Percentiles rank a stretch among this genome's conserved stretches.
Conservation (phyloP, 2,797 vertebrate genomes). For the Siniperca obscura region DNA sequence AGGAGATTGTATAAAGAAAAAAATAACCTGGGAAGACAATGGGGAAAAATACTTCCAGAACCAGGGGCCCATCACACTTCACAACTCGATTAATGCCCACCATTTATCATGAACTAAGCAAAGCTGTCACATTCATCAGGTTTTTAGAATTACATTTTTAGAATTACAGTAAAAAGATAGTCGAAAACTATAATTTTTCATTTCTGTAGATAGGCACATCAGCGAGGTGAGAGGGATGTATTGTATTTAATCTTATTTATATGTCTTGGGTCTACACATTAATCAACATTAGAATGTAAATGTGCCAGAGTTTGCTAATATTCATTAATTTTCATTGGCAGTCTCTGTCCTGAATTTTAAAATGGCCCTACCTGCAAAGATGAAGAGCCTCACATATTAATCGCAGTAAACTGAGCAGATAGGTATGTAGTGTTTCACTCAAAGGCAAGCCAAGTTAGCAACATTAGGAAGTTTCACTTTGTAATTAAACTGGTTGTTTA, state of each 20-base stretch:
- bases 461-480: slow-evolving; percentile 15
- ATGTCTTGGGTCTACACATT: slow-evolving; percentile 44
- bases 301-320: slow-evolving; percentile 35
- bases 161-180: background rate
- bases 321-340: slow-evolving; percentile 41
- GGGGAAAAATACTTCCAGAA: background rate
- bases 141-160: slow-evolving; percentile 37
- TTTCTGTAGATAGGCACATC: slow-evolving; percentile 22
- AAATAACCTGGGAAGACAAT: background rate
- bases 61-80: background rate
- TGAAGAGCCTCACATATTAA: slow-evolving; percentile 41
- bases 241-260: slow-evolving; percentile 47
- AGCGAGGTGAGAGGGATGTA: slow-evolving; percentile 20
- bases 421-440: slow-evolving; percentile 35
- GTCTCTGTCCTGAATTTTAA: slow-evolving; percentile 37
- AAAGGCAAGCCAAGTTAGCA: slow-evolving; percentile 27
- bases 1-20: background rate
- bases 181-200: slow-evolving; percentile 27
- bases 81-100: background rate
- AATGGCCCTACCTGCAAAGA: slow-evolving; percentile 19
- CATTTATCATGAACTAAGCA: slow-evolving; percentile 20
- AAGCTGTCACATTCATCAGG: slow-evolving; percentile 27
- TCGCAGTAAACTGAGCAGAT: slow-evolving; percentile 28
- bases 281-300: slow-evolving; percentile 50
- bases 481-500: slow-evolving; percentile 39